Evolutionary conservation across 2,113 vertebrate genomes (phyloP).

Genomic region (Saccopteryx leptura): DNA sequence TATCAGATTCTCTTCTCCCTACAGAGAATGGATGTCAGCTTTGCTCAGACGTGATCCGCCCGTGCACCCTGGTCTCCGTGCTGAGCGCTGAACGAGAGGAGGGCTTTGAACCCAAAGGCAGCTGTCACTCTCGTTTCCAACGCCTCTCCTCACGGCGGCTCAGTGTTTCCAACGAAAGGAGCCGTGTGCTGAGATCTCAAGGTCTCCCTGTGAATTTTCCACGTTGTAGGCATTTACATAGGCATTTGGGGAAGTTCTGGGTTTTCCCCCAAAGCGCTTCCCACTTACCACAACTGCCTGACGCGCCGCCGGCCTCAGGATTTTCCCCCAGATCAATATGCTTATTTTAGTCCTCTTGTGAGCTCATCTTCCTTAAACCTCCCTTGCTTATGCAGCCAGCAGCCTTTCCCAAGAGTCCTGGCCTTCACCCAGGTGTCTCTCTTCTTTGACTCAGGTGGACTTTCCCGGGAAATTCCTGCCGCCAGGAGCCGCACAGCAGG

Average conservation of each 20-base stretch:
- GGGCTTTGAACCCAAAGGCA: background rate
- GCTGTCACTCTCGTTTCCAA: background rate
- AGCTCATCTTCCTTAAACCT: conserved; percentile 65
- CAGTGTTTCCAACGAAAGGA: conserved; percentile 34
- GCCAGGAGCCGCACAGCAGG: too few species aligned
- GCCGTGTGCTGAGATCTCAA: background rate
- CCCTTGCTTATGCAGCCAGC: background rate
- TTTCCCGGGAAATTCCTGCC: conserved; percentile 66
- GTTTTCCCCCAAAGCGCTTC: conserved; percentile 81
- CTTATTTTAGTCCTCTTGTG: conserved; percentile 45
- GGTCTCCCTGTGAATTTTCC: conserved; percentile 74
- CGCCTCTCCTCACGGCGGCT: background rate
- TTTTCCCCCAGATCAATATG: conserved; percentile 79
- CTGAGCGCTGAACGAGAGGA: background rate
- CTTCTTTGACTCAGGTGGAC: conserved; percentile 26
- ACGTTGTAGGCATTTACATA: conserved; percentile 75
- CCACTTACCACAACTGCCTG: conserved; percentile 54
- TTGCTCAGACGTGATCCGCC: background rate
- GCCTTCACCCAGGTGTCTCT: conserved; percentile 1
- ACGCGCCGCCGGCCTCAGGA: conserved; percentile 50
- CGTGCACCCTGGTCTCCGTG: background rate
- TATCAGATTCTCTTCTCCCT: background rate
- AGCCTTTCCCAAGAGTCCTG: background rate
- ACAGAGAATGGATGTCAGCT: background rate
- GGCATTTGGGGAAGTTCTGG: conserved; percentile 79